Base-by-base conservation (phyloP, 1,140 invertebrate species). In the Rhynchophorus ferrugineus region DNA sequence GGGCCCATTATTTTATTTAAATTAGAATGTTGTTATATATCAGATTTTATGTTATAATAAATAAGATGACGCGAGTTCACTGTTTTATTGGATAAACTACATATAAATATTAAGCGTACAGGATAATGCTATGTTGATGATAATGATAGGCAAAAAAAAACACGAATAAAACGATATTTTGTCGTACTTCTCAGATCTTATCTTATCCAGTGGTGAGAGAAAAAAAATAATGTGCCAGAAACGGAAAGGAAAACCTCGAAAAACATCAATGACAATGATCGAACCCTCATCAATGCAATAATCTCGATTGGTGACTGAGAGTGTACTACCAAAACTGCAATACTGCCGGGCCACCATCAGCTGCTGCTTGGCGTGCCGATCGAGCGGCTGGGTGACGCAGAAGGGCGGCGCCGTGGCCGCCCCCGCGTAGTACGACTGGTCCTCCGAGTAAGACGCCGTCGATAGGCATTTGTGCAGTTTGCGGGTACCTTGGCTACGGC, bases 281-380 rank as follows among this genome's bases (percentile, higher is more conserved):
- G 18, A 41, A 41, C 14, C 14, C 18, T 8, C 18, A 18, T 17
- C 9, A 17, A 41, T 17, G 14, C 20, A 44, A n/a, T 17, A 46
- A 46, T 22, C 14, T 35, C 13, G 13, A 44, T 24, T 58, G 76
- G 75, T 78, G 76, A 77, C 75, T 78, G 11, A 41, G 83, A 41
- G 83, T 78, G 83, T 88, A 87, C 84, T 89, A 88, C 86, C 87
- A 84, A 89, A 88, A 84, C 85, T 88, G 84, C 83, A 87, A 87
- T 88, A 90, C 79, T 88, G 87, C 78, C 87, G 82, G 75, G 85
- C 83, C 75, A 79, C 78, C 68, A 82, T 79, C 72, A 83, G 76
- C 73, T 78, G 81, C 70, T 78, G 75, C 29, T 57, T 67, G 67
- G 60, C 61, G 62, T 47, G 56, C 56, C 55, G 58, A 56, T 54